phyloP scores from a whole-genome alignment of 2,888 invertebrate genomes.

The Pyralis farinalis region DNA sequence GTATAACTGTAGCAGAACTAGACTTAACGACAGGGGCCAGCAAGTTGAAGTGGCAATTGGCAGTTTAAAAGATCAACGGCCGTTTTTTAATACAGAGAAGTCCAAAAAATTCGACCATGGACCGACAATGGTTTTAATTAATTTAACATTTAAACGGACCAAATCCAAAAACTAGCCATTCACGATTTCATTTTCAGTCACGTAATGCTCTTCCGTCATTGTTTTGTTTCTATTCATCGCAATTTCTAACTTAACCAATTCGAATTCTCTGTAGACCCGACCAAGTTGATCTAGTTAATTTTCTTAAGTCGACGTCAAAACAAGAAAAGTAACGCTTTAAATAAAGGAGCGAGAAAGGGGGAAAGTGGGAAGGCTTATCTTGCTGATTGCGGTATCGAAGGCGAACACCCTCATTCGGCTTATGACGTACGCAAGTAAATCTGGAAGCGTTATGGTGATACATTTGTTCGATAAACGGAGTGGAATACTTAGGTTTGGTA shows the following conservation, averaged over 20 bases:
- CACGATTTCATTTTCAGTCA: conserved; percentile 1
- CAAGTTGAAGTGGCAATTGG: too few relatives aligned
- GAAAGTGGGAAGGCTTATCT: conserved; percentile 46
- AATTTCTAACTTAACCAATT: conserved; percentile 6
- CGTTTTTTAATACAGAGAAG: too few relatives aligned
- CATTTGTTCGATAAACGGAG: conserved; percentile 20
- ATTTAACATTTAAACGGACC: neutral
- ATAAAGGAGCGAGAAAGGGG: conserved; percentile 31
- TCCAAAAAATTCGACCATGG: too few relatives aligned
- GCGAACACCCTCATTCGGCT: conserved; percentile 33
- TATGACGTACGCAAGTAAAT: conserved; percentile 37
- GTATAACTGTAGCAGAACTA: too few relatives aligned
- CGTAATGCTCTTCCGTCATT: neutral
- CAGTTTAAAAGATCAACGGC: too few relatives aligned
- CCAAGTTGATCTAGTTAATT: conserved; percentile 25
- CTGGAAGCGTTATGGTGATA: conserved; percentile 14
- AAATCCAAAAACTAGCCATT: conserved; percentile 4
- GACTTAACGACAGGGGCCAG: too few relatives aligned
- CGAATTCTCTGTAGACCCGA: conserved; percentile 4
- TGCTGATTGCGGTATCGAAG: conserved; percentile 45
- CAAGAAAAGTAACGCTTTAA: conserved; percentile 50
- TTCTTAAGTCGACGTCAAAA: conserved; percentile 30
- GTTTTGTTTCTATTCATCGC: neutral
- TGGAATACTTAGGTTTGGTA: conserved; percentile 1
- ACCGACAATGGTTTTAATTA: neutral